These are phyloP conservation scores for Melanchra persicariae DNA, from an alignment of 2,888 invertebrate genomes.

Conservation along the genomic window DNA sequence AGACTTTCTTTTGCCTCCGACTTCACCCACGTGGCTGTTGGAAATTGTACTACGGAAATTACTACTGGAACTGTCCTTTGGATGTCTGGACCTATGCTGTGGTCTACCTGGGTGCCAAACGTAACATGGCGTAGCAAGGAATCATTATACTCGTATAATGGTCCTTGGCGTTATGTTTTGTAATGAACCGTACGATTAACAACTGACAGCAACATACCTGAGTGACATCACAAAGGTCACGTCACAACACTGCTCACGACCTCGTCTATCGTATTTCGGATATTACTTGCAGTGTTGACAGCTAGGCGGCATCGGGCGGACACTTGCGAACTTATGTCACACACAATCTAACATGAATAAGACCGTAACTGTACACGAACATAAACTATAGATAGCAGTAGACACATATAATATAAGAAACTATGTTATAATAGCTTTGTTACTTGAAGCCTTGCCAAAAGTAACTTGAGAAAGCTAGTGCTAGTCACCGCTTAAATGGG, in stretches of 20 bases:
- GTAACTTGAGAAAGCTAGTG: conserved; percentile 9
- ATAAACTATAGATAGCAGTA: conserved; percentile 19
- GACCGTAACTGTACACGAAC: conserved; percentile 21
- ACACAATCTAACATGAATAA: conserved; percentile 33
- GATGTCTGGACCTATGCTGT: not conserved
- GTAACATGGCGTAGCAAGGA: too few relatives aligned
- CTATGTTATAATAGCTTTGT: conserved; percentile 21
- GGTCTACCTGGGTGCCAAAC: not conserved
- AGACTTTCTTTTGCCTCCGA: not conserved
- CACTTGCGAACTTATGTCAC: conserved; percentile 36
- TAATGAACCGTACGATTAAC: not conserved
- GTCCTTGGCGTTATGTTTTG: not conserved
- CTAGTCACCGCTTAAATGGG: conserved; percentile 5
- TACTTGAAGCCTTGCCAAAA: conserved; percentile 41
- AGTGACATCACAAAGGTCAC: conserved; percentile 32
- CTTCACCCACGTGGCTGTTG: not conserved
- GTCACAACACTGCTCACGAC: conserved; percentile 22
- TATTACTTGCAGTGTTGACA: conserved; percentile 53
- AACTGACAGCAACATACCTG: not conserved
- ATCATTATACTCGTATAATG: not conserved
- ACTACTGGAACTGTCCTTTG: not conserved
- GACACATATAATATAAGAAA: conserved; percentile 9
- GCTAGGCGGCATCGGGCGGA: conserved; percentile 31
- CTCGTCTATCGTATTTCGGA: conserved; percentile 45
- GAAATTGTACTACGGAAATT: not conserved